These are phyloP conservation scores for Cassiopea xamachana DNA, from an alignment of 30 jellyfish, hydroid and myxozoan species.

Conservation along the genomic window DNA sequence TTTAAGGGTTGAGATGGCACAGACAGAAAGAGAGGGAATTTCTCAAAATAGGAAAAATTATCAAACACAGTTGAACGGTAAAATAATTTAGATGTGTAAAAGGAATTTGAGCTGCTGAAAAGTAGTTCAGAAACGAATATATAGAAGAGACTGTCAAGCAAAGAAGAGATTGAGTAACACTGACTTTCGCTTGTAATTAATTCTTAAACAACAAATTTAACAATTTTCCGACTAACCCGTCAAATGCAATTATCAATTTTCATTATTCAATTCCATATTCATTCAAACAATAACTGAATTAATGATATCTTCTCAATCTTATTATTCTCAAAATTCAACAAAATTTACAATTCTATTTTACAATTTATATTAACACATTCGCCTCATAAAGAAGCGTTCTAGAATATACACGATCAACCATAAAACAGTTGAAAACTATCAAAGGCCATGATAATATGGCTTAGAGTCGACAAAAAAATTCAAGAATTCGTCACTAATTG, in stretches of 20 bases:
- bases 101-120: too few species aligned
- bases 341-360: slow-evolving; percentile 18
- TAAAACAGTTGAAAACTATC: slow-evolving; percentile 3
- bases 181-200: too few species aligned
- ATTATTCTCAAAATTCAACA: slow-evolving; percentile 6
- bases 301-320: background rate
- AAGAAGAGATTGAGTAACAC: too few species aligned
- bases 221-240: background rate
- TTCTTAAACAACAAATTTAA: background rate
- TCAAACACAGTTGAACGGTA: too few species aligned
- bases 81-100: too few species aligned
- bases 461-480: background rate
- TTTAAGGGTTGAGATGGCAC: too few species aligned
- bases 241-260: background rate
- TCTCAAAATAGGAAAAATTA: too few species aligned
- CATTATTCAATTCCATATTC: background rate
- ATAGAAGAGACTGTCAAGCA: too few species aligned
- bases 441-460: background rate
- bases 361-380: background rate
- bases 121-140: too few species aligned
- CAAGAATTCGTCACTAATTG: background rate
- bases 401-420: slow-evolving; percentile 1
- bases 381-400: background rate
- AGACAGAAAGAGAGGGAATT: too few species aligned
- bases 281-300: background rate